Evolutionary conservation across 2,888 invertebrate genomes (phyloP).

Genomic region (Odontocerum albicorne): DNA sequence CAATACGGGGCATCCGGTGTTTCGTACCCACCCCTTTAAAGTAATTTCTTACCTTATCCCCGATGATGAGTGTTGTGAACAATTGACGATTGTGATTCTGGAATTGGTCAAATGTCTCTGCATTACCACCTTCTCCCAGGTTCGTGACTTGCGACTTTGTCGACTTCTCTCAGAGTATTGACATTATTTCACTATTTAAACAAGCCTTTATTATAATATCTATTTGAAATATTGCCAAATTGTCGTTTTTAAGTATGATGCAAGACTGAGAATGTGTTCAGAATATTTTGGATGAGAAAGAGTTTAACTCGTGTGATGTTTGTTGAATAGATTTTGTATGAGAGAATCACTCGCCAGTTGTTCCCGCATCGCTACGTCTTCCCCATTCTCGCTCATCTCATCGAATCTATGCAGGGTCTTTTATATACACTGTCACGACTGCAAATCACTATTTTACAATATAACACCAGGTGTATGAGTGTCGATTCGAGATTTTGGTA

Average conservation of each 20-base stretch:
- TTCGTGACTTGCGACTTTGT: background rate
- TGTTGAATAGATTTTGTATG: background rate
- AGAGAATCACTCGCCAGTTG: background rate
- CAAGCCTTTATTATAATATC: background rate
- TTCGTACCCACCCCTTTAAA: slow-evolving; percentile 13
- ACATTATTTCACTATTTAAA: background rate
- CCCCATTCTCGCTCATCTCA: slow-evolving; percentile 4
- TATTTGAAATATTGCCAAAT: background rate
- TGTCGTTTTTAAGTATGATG: background rate
- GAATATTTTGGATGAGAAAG: background rate
- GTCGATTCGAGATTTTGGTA: too few relatives aligned
- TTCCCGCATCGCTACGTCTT: slow-evolving; percentile 10
- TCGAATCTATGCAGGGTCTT: background rate
- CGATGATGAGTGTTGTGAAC: slow-evolving; percentile 8
- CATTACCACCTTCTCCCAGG: background rate
- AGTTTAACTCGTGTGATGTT: too few relatives aligned
- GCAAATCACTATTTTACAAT: too few relatives aligned
- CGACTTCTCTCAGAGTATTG: too few relatives aligned
- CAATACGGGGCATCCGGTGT: slow-evolving; percentile 29
- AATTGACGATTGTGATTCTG: slow-evolving; percentile 6
- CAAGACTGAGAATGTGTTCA: background rate
- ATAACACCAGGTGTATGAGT: too few relatives aligned
- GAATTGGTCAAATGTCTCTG: slow-evolving; percentile 1
- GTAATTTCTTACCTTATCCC: slow-evolving; percentile 10
- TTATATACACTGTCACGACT: too few relatives aligned